Conservation (phyloP, 2,888 invertebrate genomes). For the Trichogramma dendrolimi region DNA sequence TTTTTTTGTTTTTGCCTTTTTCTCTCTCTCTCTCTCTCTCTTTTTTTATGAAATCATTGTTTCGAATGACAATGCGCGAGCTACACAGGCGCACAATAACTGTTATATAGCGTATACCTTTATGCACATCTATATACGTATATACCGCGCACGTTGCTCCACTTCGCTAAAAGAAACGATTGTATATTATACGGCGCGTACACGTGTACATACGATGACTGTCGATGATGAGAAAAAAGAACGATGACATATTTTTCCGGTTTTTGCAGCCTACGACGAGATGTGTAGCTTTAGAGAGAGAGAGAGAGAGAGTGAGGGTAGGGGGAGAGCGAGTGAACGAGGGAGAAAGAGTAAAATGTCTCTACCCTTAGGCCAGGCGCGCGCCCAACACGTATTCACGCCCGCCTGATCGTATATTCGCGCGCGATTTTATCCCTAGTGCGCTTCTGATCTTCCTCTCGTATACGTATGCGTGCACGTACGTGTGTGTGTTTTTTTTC, state of each 20-base stretch:
- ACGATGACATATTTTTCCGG: slow-evolving; percentile 53
- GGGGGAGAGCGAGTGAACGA: no score
- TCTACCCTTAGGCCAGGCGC: slow-evolving; percentile 38
- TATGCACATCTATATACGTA: not conserved
- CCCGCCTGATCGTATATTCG: slow-evolving; percentile 31
- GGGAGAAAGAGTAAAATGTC: slow-evolving; percentile 35
- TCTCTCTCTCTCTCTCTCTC: slow-evolving; percentile 33
- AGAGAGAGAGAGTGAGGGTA: no score
- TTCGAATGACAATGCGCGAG: slow-evolving; percentile 50
- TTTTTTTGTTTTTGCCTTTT: slow-evolving; percentile 12
- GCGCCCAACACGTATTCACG: slow-evolving; percentile 30
- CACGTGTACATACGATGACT: slow-evolving; percentile 44
- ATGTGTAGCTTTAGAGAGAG: no score
- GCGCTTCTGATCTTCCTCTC: not conserved
- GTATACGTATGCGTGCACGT: no score
- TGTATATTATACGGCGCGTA: slow-evolving; percentile 15
- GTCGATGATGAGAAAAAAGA: slow-evolving; percentile 44
- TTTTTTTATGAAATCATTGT: slow-evolving; percentile 52
- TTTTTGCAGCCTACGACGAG: slow-evolving; percentile 33
- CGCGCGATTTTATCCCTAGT: slow-evolving; percentile 27
- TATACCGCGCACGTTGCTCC: not conserved
- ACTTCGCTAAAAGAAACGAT: slow-evolving; percentile 17
- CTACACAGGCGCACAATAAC: slow-evolving; percentile 50
- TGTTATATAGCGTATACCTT: slow-evolving; percentile 35
- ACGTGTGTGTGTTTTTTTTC: no score